Evolutionary conservation across 2,797 vertebrate genomes (phyloP).

Genomic region (Ptychobarbus kaznakovi): DNA sequence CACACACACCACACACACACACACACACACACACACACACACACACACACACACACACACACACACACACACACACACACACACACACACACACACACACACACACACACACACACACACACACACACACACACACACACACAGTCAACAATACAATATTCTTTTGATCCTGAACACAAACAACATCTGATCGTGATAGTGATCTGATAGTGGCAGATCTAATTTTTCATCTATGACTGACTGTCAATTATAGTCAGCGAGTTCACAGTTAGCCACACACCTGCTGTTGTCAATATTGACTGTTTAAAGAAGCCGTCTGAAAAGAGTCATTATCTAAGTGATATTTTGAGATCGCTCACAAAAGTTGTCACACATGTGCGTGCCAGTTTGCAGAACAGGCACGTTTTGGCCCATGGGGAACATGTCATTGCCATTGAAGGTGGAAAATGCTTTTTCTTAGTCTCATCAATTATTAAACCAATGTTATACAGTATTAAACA

Average conservation of each 20-base stretch:
- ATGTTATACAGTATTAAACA: not conserved
- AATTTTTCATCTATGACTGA: conserved; percentile 1
- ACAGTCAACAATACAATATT: not conserved
- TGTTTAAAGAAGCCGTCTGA: not conserved
- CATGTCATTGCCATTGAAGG: not conserved
- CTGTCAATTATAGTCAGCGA: not conserved
- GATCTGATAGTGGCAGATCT: not conserved
- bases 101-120: not conserved
- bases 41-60: not conserved
- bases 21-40: not conserved
- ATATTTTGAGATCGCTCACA: not conserved
- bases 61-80: not conserved
- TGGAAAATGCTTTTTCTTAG: not conserved
- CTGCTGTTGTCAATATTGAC: conserved; percentile 27
- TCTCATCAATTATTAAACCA: conserved; percentile 17
- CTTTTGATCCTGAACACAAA: conserved; percentile 1
- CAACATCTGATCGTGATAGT: not conserved
- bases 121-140: not conserved
- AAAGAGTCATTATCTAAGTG: conserved; percentile 14
- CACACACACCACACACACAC: not conserved
- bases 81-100: not conserved
- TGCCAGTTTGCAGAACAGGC: not conserved
- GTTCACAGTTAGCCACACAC: conserved; percentile 16
- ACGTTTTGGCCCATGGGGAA: not conserved
- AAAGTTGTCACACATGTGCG: not conserved